Percentiles rank a stretch among this genome's conserved stretches.
Conservation (phyloP, 1,140 invertebrate genomes). For the Aleiodes sp. region DNA sequence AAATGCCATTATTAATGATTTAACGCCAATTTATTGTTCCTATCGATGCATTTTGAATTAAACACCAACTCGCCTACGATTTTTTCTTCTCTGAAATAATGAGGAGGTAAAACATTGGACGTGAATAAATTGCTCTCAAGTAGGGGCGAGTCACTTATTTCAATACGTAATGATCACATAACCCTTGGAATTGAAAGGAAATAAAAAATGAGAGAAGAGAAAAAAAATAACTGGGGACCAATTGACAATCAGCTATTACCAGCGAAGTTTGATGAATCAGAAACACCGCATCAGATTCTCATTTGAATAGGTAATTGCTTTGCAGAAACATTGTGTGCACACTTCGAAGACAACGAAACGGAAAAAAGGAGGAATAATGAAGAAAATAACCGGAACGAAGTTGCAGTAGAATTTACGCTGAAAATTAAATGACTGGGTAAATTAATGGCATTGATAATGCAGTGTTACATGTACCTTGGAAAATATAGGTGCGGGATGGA, state of each 20-base stretch:
- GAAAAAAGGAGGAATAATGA: neutral
- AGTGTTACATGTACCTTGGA: constrained; percentile 22
- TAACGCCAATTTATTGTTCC: neutral
- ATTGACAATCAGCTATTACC: neutral
- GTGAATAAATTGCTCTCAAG: neutral
- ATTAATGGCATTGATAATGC: neutral
- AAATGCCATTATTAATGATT: constrained; percentile 7
- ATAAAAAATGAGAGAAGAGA: neutral
- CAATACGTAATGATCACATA: constrained; percentile 11
- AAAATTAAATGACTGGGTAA: neutral
- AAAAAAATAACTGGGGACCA: constrained; percentile 4
- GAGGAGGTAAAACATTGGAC: neutral
- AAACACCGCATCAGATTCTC: constrained; percentile 12
- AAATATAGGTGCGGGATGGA: constrained; percentile 23
- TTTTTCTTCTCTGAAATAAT: neutral
- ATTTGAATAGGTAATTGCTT: constrained; percentile 30
- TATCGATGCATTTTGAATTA: neutral
- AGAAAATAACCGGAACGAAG: constrained; percentile 19
- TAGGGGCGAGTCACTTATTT: neutral
- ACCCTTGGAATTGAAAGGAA: neutral
- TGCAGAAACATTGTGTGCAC: neutral
- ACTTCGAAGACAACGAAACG: neutral
- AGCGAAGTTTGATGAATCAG: constrained; percentile 16
- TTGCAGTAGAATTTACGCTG: neutral
- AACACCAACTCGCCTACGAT: constrained; percentile 4